Conservation (phyloP, 2,113 vertebrate genomes). For the Cygnus buccinator region DNA sequence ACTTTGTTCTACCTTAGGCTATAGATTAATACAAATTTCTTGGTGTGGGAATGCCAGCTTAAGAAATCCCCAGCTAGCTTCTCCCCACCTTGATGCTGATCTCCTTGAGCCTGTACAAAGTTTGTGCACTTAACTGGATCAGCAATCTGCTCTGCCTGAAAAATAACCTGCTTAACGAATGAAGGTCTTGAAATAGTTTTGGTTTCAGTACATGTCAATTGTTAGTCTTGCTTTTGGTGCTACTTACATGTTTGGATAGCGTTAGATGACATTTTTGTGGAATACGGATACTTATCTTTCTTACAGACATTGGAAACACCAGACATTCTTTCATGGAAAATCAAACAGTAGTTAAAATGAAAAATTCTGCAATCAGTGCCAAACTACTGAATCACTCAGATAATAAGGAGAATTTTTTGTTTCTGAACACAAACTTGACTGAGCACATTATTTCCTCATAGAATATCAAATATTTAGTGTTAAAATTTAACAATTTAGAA, state of each 20-base stretch:
- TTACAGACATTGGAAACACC: background rate
- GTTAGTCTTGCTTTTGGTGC: background rate
- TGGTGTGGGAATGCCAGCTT: background rate
- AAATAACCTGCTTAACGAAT: background rate
- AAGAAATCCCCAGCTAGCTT: background rate
- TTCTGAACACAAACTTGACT: background rate
- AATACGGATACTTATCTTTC: slow-evolving; percentile 1
- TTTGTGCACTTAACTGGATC: background rate
- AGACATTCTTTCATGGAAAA: slow-evolving; percentile 54
- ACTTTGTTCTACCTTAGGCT: background rate
- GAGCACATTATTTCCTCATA: background rate
- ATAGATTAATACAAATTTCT: background rate
- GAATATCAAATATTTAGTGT: background rate
- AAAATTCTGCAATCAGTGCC: slow-evolving; percentile 8
- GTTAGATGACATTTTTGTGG: background rate
- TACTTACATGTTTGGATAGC: background rate
- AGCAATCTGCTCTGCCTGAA: background rate
- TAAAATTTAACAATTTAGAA: background rate
- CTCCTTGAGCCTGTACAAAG: background rate
- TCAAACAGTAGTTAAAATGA: slow-evolving; percentile 63
- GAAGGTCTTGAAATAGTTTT: background rate
- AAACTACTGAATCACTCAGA: slow-evolving; percentile 58
- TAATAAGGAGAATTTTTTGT: slow-evolving; percentile 29
- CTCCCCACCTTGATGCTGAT: background rate
- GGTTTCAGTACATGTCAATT: background rate